Evolutionary conservation across 2,888 invertebrate species (phyloP).

Genomic region (Tetranychus piercei): DNA sequence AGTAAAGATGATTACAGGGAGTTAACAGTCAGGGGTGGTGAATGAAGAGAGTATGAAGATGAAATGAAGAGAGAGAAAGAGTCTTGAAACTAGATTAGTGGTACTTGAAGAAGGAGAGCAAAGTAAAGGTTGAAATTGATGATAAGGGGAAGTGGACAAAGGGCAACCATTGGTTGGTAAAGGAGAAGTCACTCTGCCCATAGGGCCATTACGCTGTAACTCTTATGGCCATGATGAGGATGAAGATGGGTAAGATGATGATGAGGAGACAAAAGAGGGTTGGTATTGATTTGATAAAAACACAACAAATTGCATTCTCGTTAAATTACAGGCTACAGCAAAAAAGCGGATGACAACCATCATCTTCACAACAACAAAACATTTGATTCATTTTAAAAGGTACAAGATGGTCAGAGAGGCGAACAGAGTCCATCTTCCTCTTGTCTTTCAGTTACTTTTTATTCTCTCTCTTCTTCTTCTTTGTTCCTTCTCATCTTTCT

Average conservation of each 20-base stretch:
- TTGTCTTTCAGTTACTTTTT: not conserved
- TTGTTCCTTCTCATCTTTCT: too few species aligned
- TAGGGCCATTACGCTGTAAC: not conserved
- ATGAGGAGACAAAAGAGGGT: not conserved
- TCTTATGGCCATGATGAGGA: not conserved
- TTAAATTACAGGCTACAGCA: not conserved
- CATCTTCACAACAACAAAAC: not conserved
- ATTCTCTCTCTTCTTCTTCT: too few species aligned
- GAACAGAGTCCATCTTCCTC: not conserved
- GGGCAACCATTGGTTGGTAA: not conserved
- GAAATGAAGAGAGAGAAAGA: too few species aligned
- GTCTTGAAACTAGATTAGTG: not conserved
- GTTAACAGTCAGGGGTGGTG: slow-evolving; percentile 1
- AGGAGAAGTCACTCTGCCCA: not conserved
- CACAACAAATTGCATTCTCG: not conserved
- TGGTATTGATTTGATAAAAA: not conserved
- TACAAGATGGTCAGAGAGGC: too few species aligned
- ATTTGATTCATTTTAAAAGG: too few species aligned
- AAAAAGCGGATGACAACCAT: not conserved
- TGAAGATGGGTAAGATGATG: not conserved
- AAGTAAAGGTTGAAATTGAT: not conserved
- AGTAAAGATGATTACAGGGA: slow-evolving; percentile 2
- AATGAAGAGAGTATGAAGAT: not conserved
- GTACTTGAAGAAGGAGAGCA: not conserved
- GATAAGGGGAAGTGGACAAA: not conserved